These are phyloP conservation scores for Phoxinus dragarum DNA, from an alignment of 2,797 vertebrate genomes.

Conservation along the genomic window DNA sequence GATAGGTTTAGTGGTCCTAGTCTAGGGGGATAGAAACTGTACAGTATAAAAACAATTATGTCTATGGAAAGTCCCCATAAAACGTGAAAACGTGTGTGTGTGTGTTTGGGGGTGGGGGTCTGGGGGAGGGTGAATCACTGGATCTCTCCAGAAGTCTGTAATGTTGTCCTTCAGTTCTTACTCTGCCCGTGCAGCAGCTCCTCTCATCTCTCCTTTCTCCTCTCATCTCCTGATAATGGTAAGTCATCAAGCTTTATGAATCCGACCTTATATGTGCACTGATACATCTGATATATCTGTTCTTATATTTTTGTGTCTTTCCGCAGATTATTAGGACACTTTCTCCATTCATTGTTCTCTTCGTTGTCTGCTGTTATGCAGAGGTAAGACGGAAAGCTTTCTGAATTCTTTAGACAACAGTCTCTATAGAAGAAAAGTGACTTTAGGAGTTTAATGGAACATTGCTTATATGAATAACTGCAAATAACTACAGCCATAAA, in stretches of 20 bases:
- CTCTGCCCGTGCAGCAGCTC: constrained; percentile 1
- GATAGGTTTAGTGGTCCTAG: not conserved
- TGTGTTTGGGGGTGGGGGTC: not conserved
- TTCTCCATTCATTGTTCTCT: constrained; percentile 38
- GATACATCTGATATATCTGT: not conserved
- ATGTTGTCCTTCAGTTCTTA: constrained; percentile 23
- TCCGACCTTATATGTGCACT: not conserved
- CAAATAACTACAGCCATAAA: not conserved
- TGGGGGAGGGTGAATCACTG: constrained; percentile 23
- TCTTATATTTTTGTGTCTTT: not conserved
- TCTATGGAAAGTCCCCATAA: not conserved
- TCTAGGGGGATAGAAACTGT: not conserved
- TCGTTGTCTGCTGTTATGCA: constrained; percentile 51
- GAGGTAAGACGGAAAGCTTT: constrained; percentile 50
- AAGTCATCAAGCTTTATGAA: not conserved
- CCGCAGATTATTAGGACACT: constrained; percentile 55
- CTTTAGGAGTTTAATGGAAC: not conserved
- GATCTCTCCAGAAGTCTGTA: constrained; percentile 15
- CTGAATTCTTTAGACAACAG: not conserved
- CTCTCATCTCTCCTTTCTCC: constrained; percentile 5
- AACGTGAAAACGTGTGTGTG: not conserved
- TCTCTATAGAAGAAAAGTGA: not conserved
- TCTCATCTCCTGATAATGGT: constrained; percentile 39
- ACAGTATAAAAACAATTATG: not conserved
- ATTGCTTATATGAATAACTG: not conserved